Evolutionary conservation across 1,140 invertebrate genomes (phyloP), one percentile per base, ranked within the genome.

Genomic region (Aphelinus atriplicis): DNA sequence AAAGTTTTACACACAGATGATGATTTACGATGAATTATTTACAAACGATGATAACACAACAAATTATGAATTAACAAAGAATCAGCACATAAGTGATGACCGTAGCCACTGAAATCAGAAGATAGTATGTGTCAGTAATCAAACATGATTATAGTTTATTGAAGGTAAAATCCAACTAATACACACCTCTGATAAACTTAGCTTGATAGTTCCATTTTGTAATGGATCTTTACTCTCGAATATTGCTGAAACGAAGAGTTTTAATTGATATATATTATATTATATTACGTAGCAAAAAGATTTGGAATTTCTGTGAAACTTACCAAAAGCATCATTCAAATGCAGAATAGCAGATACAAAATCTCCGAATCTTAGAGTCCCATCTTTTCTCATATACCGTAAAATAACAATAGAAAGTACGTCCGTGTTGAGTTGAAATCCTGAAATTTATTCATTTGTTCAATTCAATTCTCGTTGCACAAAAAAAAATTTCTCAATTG

Each of bases 321-420:
- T 90, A 95, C 95, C 93, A 84, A 97, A 97, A 50, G 95, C 94
- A 71, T 95, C 92, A 73, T 94, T 95, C 50, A 98, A 88, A 83
- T 96, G 95, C 76, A 97, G 89, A 82, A 97, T 94, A 53, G 95
- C 94, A 3, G 94, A 95, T 1, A 97, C 95, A 84, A 96, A 97
- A 85, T 98, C 96, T 26, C 96, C 96, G 83, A 97, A 96, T 80
- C 96, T 88, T n/a, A 97, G 88, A 56, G 95, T 97, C 61, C 96
- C 95, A 85, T 98, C 96, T 86, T 97, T 97, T 73, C 95, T 91
- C 94, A 97, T 97, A 80, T 96, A 97, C 75, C 95, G 90, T 69
- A 97, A 88, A 62, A 96, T 93, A 26, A 97, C 88, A 55, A 95
- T 90, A 3, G 94, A 94, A 75, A 96, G 86, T 61, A 95, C 94